These are phyloP conservation scores for Hyperopisus bebe DNA, from an alignment of 2,113 vertebrate genomes.

Conservation along the genomic window DNA sequence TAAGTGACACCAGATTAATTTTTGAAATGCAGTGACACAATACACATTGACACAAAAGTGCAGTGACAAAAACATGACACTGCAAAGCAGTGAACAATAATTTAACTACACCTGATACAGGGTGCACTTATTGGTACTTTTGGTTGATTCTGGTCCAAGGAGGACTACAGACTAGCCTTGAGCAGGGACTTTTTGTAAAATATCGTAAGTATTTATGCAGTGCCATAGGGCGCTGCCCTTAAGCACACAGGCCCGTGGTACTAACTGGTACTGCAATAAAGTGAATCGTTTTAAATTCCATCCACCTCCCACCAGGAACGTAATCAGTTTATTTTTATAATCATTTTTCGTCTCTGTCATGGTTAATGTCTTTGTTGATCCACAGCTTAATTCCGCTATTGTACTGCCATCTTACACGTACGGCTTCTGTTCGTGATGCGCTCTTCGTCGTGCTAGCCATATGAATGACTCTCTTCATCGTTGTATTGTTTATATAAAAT, in stretches of 20 bases:
- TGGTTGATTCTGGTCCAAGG: background rate
- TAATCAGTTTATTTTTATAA: constrained; percentile 13
- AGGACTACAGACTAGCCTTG: background rate
- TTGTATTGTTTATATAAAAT: background rate
- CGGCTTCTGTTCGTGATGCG: background rate
- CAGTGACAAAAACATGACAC: background rate
- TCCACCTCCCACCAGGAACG: constrained; percentile 12
- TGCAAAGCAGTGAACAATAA: background rate
- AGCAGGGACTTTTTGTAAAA: background rate
- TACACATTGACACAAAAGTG: background rate
- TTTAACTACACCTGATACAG: background rate
- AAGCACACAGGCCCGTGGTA: background rate
- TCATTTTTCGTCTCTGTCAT: constrained; percentile 15
- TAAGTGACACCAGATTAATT: background rate
- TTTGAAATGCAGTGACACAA: background rate
- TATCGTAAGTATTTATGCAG: background rate
- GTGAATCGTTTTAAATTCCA: constrained; percentile 11
- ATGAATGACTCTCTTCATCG: background rate
- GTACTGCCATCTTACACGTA: background rate
- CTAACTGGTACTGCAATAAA: constrained; percentile 3
- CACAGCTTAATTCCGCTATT: background rate
- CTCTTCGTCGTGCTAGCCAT: background rate
- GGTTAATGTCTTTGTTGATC: constrained; percentile 6
- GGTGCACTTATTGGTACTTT: background rate
- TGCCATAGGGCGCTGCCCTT: background rate